Base-by-base conservation (phyloP, 2,888 invertebrate species). In the Cerastis leucographa region DNA sequence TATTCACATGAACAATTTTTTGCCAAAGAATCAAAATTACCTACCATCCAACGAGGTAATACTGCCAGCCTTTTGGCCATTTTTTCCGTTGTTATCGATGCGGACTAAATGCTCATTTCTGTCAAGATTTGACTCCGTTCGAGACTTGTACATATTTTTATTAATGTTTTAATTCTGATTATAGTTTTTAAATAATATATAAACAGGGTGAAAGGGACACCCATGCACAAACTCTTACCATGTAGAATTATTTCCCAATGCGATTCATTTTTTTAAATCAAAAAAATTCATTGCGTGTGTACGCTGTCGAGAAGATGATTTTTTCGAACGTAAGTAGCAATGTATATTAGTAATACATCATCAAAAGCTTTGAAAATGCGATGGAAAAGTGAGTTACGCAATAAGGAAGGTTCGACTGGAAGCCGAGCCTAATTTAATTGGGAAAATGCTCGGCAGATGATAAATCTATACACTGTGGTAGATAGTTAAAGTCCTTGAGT, bases 401-500 rank as follows among this genome's bases (percentile, higher is more conserved):
- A 59, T 29, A 29, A 59, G 8, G 1, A 29, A 59, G 19, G 9
- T 59, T 59, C 29, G 9, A 17, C 17, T 59, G 29, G 4, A 9
- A 9, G 19, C 19, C 19, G 14, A 9, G 5, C 35, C 9, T 19
- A 19, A 61, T 61, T 19, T 11, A 35, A 61, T 19, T 35, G 0
- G 11, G 11, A 19, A 61, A 61, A 61, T 9, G 4, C 29, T 19
- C 19, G 9, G 19, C 19, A 35, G 19, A 0, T 29, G 29, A 29
- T 29, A 29, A 29, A 12, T 40, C 62, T 6, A 14, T 4, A n/a
- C 2, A 29, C 42, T 40, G 49, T 44, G 17, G 35, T 62, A 46
- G 35, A 44, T 62, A 46, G 35, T 51, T 14, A 19, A 62, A 56
- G 56, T 75, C 82, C 77, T 76, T 82, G 77, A 82, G 46, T 42